Evolutionary conservation across 2,888 invertebrate genomes (phyloP), one percentile per base, ranked within the genome.

Genomic region (Mactromeris polynyma): DNA sequence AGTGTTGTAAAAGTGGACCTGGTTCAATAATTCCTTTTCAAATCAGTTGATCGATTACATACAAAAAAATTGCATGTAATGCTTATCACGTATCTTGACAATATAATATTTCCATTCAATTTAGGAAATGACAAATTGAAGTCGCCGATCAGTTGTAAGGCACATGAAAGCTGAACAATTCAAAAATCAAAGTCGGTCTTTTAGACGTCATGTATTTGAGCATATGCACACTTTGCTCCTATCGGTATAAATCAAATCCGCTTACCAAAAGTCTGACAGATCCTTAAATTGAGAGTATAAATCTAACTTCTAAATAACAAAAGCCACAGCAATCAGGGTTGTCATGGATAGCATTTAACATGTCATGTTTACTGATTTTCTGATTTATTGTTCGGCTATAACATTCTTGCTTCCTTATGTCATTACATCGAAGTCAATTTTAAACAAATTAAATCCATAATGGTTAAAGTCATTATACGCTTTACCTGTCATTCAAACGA

Each of bases 361-460:
- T 79, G 77, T 87, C 87, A 87, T 42, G 31, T 87, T 79, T 87
- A 54, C 79, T 79, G 87, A 78, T 83, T 87, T 87, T 78, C 58
- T 83, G 54, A 87, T 87, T 87, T 87, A 87, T 31, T 82, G 40
- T 19, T 69, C 58, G 19, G 77, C 36, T 40, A 40, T 42, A 31
- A 82, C 82, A 82, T 64, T 82, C 69, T 69, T 26, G n/a, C 26
- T 26, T 69, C 82, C 31, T 38, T 38, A 42, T 82, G 69, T 82
- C 69, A 69, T 82, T 69, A 82, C 64, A 82, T 40, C 26, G 40
- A 21, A 64, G 82, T 38, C 26, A 31, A 82, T 58, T 69, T 82
- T 82, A 64, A 82, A 82, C 82, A 82, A 69, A 82, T 40, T 40
- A 64, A 82, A 69, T 26, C 64, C 38, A 38, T 9, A 9, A 11